Conservation (phyloP, 2,797 vertebrate genomes). For the Brachyrhaphis roseni region DNA sequence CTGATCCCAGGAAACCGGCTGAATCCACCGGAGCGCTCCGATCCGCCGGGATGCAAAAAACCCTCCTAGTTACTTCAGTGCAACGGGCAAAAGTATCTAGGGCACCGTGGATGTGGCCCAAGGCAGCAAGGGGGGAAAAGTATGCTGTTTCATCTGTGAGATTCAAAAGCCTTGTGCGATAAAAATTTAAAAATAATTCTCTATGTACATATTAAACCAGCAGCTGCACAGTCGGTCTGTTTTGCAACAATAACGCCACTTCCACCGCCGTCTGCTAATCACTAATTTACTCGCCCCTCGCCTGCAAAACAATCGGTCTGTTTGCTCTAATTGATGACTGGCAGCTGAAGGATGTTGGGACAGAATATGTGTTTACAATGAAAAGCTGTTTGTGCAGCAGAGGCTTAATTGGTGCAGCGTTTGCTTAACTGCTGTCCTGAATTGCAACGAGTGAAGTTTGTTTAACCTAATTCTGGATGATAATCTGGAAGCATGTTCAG, state of each 20-base stretch:
- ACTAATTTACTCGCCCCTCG: conserved; percentile 33
- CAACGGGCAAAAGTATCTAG: conserved; percentile 42
- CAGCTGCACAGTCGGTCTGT: conserved; percentile 47
- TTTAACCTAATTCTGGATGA: conserved; percentile 8
- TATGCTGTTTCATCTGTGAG: conserved; percentile 66
- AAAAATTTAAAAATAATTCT: conserved; percentile 67
- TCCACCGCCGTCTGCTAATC: conserved; percentile 29
- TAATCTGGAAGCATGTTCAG: conserved; percentile 3
- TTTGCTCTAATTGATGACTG: conserved; percentile 55
- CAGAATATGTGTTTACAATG: conserved; percentile 23
- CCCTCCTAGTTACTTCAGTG: conserved; percentile 43
- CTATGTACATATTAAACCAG: conserved; percentile 68
- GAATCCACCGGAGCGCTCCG: conserved; percentile 35
- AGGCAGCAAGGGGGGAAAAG: conserved; percentile 16
- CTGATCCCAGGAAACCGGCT: conserved; percentile 30
- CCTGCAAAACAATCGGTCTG: conserved; percentile 40
- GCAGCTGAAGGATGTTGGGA: conserved; percentile 39
- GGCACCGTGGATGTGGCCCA: conserved; percentile 44
- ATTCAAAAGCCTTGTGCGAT: conserved; percentile 67
- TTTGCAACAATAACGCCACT: conserved; percentile 15
- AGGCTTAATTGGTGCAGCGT: conserved; percentile 10
- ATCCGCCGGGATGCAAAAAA: conserved; percentile 35
- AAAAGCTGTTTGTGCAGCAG: conserved; percentile 7
- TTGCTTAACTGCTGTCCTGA: not conserved
- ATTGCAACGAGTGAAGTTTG: not conserved